Evolutionary conservation across 2,888 invertebrate species (phyloP), one percentile per base, ranked within the genome.

Genomic region (Tenthredo notha): DNA sequence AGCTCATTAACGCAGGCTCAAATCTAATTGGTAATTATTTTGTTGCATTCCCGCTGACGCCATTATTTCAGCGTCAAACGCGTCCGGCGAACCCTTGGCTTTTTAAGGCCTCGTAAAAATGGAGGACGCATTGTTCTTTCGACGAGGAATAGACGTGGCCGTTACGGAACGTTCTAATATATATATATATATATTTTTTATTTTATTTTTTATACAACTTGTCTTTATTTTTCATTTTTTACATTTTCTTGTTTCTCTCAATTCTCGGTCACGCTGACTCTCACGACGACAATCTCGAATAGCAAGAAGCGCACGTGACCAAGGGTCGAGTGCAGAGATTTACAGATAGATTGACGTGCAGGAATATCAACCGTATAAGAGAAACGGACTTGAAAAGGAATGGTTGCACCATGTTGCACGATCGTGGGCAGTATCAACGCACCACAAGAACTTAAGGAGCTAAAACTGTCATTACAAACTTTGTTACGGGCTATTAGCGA

Each of bases 1-100:
- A 83, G 67, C 83, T 83, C 83, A 83, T 83, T 83, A 83, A 83
- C 67, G 43, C 43, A 67, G 67, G 67, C 47, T 83, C 70, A 83
- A 83, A 67, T 70, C 67, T 83, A 70, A 83, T 83, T 83, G 83
- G 83, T 83, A 83, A 83, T 83, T 83, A 83, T 83, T 83, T 83
- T 83, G 67, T 83, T 83, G 83, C 83, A 83, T 83, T 83, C 83
- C 47, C 33, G 54, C 83, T 83, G 83, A 83, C 83, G 83, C 83
- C 83, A 83, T 83, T 83, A 83, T 47, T 83, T 83, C 83, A 83
- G 54, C 83, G 80, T 33, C 80, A 61, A 80, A 80, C 80, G 80
- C 80, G 37, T 58, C 61, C 61, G 40, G 80, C 80, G 29, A 80
- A 61, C 61, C 80, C 40, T 61, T 37, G 37, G 61, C 80, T 80